Base-by-base conservation (phyloP, 2,797 vertebrate species). In the Oophaga sylvatica region DNA sequence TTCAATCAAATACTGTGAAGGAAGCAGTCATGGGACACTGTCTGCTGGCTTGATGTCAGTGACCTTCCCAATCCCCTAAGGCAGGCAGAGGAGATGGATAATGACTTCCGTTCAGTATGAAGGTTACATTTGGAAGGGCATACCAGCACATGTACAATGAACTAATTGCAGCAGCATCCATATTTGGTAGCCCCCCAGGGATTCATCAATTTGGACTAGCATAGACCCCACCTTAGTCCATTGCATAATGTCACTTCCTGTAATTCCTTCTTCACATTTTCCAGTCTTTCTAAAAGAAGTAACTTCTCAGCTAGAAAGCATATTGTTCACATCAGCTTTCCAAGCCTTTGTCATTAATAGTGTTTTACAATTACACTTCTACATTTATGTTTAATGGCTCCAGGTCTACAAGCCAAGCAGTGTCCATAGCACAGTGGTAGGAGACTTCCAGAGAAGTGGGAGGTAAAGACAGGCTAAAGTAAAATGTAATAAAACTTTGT, bases 171-270 rank as follows among this genome's bases (percentile, higher is more conserved):
- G 19, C 19, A 62, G 57, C n/a, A 26, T 77, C 59, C 73, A 48
- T 65, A 77, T 63, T 78, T 60, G 73, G 83, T 65, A 63, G 53
- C 83, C 73, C 71, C 35, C 60, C 59, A 78, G 31, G 75, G 83
- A 77, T 29, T 77, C 41, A 75, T 84, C 76, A 84, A 84, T 84
- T 60, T 76, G 70, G n/a, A 62, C 70, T 84, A 63, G 56, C 57
- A 76, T 41, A 63, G 83, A 84, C 83, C 83, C 76, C 83, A 84
- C 83, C 83, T 84, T 75, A 76, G 71, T 76, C 83, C 57, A 57
- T 62, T 76, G 35, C 73, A 60, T 76, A 63, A 60, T 75, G 82
- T 84, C 82, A 75, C 70, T 63, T 76, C 71, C 70, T 76, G 83
- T 76, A 57, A 76, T 63, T 84, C 81, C n/a, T 71, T 35, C 67